A percentile compares a stretch with the other conserved stretches of the same genome.
Evolutionary conservation across 2,888 invertebrate species (phyloP).

Genomic region (Alviniconcha strummeri): DNA sequence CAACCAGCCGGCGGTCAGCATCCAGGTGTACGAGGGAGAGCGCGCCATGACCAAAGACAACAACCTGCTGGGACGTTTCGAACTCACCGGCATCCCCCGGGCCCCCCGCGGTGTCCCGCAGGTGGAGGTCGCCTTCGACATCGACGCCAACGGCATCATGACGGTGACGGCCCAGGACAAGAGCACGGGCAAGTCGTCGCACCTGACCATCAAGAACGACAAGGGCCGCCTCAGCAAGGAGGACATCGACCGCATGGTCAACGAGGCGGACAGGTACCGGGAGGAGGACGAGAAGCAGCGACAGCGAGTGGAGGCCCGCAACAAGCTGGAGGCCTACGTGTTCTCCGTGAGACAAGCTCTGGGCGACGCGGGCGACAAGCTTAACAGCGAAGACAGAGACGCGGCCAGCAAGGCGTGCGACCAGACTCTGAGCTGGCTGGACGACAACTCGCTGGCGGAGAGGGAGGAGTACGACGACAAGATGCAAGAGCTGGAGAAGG

Average conservation of each 20-base stretch:
- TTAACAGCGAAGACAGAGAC: conserved; percentile 82
- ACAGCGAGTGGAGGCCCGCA: conserved; percentile 59
- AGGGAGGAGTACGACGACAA: conserved; percentile 85
- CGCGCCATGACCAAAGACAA: conserved; percentile 97
- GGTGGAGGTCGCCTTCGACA: conserved; percentile 80
- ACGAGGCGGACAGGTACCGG: conserved; percentile 67
- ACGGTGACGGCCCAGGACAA: conserved; percentile 78
- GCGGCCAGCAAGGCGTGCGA: conserved; percentile 76
- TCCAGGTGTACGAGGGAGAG: conserved; percentile 90
- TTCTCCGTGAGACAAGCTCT: conserved; percentile 77
- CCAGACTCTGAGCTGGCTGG: conserved; percentile 86
- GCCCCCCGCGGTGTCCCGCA: conserved; percentile 70
- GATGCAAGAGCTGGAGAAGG: conserved; percentile 83
- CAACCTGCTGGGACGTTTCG: conserved; percentile 76
- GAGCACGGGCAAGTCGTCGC: conserved; percentile 86
- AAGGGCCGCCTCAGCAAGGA: conserved; percentile 88
- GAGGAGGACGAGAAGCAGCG: conserved; percentile 68
- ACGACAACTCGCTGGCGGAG: conserved; percentile 85
- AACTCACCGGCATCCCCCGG: conserved; percentile 69
- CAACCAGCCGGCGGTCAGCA: conserved; percentile 76
- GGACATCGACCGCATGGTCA: conserved; percentile 85
- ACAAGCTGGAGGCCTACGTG: conserved; percentile 59
- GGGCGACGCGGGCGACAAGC: conserved; percentile 75
- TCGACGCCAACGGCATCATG: conserved; percentile 90
- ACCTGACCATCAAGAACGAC: conserved; percentile 90